Evolutionary conservation across 1,140 invertebrate species (phyloP).

Genomic region (Octopus sinensis): DNA sequence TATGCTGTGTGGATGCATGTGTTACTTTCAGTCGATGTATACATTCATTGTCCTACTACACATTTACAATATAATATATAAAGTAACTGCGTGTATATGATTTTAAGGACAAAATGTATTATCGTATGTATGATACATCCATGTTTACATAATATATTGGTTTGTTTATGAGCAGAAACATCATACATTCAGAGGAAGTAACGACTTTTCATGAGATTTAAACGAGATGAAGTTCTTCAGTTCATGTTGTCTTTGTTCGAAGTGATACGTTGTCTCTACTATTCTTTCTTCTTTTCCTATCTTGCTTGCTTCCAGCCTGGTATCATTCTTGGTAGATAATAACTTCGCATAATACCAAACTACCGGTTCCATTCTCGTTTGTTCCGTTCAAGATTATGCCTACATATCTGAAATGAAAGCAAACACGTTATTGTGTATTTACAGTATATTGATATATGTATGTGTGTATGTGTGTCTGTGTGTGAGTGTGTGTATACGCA

Average conservation of each 20-base stretch:
- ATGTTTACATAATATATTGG: background rate
- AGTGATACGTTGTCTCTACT: no score
- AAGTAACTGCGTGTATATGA: background rate
- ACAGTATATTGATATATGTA: no score
- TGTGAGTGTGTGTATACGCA: no score
- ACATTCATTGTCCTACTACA: background rate
- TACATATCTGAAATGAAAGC: background rate
- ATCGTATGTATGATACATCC: background rate
- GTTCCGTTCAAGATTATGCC: conserved; percentile 4
- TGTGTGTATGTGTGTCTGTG: no score
- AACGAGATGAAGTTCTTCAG: background rate
- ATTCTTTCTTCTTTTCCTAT: no score
- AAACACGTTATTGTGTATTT: background rate
- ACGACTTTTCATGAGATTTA: background rate
- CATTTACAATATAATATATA: background rate
- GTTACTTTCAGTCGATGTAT: background rate
- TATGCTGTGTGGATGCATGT: background rate
- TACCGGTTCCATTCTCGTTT: background rate
- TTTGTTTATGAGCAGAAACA: background rate
- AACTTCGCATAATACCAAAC: background rate
- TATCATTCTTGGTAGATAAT: conserved; percentile 3
- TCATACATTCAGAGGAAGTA: background rate
- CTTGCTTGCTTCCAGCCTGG: background rate
- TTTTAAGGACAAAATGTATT: background rate
- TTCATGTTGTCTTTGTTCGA: no score